Evolutionary conservation across 2,888 invertebrate genomes (phyloP).

Genomic region (Craniophora ligustri): DNA sequence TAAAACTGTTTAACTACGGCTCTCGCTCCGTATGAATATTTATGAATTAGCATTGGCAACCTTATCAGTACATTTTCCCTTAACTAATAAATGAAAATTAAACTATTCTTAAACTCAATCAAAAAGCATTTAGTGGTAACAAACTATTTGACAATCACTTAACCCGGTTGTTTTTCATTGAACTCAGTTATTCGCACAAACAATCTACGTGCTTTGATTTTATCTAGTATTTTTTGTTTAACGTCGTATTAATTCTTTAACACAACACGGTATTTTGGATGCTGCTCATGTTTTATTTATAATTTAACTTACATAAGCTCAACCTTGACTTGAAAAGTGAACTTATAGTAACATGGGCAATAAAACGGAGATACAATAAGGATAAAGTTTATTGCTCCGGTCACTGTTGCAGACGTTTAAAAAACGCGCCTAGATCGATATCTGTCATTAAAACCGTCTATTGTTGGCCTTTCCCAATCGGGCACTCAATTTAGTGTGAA

Average conservation of each 20-base stretch:
- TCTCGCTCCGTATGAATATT: constrained; percentile 4
- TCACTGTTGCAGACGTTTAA: constrained; percentile 24
- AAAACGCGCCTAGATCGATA: constrained; percentile 35
- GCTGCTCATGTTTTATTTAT: background rate
- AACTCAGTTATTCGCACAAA: constrained; percentile 7
- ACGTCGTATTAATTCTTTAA: constrained; percentile 1
- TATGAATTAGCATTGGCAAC: no score
- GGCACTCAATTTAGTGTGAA: constrained; percentile 54
- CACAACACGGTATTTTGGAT: background rate
- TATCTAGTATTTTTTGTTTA: constrained; percentile 1
- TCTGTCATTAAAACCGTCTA: constrained; percentile 30
- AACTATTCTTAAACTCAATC: no score
- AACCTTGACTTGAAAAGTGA: background rate
- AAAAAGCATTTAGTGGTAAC: no score
- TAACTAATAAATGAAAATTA: no score
- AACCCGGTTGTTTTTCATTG: background rate
- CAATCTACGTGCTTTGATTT: constrained; percentile 13
- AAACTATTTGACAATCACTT: no score
- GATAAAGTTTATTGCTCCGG: constrained; percentile 27
- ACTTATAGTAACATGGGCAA: background rate
- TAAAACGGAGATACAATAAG: constrained; percentile 10
- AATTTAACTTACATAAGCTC: background rate
- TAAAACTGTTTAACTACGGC: constrained; percentile 21
- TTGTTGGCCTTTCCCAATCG: constrained; percentile 52
- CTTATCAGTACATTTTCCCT: no score